Conservation (phyloP, 2,888 invertebrate genomes). For the Argyresthia goedartella region DNA sequence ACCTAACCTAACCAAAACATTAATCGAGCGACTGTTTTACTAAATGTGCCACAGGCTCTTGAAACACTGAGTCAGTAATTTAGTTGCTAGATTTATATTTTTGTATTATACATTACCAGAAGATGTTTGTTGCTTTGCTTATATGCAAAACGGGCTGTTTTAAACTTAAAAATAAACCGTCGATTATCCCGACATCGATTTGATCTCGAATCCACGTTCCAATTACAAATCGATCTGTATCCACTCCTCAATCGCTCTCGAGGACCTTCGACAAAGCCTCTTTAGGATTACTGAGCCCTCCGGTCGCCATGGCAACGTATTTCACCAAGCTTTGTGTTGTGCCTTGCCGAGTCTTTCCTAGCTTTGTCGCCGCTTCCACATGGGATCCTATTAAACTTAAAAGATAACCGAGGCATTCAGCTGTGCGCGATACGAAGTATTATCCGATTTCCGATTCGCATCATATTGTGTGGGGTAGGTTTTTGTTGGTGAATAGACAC, state of each 20-base stretch:
- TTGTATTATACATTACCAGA: no score
- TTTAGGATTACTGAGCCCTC: constrained; percentile 59
- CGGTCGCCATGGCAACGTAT: constrained; percentile 53
- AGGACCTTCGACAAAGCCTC: constrained; percentile 57
- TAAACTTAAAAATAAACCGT: background rate
- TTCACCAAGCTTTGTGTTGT: constrained; percentile 36
- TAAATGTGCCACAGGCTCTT: no score
- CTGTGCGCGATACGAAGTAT: background rate
- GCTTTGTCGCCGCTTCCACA: constrained; percentile 41
- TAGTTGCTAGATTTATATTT: no score
- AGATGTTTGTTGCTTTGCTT: no score
- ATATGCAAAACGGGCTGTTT: no score
- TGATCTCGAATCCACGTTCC: constrained; percentile 1
- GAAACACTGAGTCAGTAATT: no score
- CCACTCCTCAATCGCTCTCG: constrained; percentile 35
- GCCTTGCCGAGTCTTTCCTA: constrained; percentile 19
- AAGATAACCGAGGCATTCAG: constrained; percentile 16
- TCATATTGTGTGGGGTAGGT: background rate
- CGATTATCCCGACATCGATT: background rate
- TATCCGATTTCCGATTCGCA: constrained; percentile 1
- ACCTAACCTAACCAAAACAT: no score
- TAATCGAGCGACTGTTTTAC: no score
- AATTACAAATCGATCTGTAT: constrained; percentile 16
- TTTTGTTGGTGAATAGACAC: no score
- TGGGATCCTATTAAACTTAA: constrained; percentile 59